These are phyloP conservation scores for Drosophila persimilis DNA, from an alignment of 1,140 invertebrate genomes.

Conservation along the genomic window DNA sequence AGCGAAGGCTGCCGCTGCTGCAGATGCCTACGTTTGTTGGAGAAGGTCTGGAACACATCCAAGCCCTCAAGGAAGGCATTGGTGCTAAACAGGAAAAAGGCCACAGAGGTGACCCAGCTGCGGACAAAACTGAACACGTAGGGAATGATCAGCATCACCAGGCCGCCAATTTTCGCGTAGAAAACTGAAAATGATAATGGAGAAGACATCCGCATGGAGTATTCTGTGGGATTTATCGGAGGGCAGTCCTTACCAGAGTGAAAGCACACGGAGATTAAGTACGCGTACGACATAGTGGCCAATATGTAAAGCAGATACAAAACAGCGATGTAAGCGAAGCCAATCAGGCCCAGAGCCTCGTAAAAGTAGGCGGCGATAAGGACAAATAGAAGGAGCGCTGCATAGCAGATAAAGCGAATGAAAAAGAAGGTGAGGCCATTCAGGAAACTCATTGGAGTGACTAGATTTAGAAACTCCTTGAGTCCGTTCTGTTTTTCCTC, in stretches of 20 bases:
- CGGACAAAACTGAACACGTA: constrained; percentile 65
- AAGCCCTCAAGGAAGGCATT: constrained; percentile 69
- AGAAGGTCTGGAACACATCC: constrained; percentile 70
- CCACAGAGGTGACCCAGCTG: constrained; percentile 45
- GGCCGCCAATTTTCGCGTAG: constrained; percentile 78
- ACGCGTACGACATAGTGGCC: constrained; percentile 72
- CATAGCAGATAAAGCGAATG: constrained; percentile 63
- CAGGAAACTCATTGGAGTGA: constrained; percentile 77
- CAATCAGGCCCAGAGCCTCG: constrained; percentile 37
- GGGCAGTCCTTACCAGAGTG: constrained; percentile 64
- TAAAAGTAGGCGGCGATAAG: constrained; percentile 49
- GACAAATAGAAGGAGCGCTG: constrained; percentile 32
- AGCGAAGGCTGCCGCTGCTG: neutral
- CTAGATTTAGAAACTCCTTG: constrained; percentile 74
- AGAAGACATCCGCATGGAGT: neutral
- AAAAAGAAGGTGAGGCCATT: constrained; percentile 77
- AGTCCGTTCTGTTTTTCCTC: constrained; percentile 82
- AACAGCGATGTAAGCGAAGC: constrained; percentile 46
- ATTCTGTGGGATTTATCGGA: neutral
- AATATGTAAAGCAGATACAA: constrained; percentile 69
- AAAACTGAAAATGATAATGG: constrained; percentile 56
- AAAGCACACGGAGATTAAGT: constrained; percentile 78
- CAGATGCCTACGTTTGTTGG: constrained; percentile 66
- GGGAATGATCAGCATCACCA: constrained; percentile 67
- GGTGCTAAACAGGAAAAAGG: constrained; percentile 57